Percentiles rank a stretch among this genome's conserved stretches.
phyloP scores from a whole-genome alignment of 37 sponge, comb jelly and placozoan species.

The Axinella damicornis region DNA sequence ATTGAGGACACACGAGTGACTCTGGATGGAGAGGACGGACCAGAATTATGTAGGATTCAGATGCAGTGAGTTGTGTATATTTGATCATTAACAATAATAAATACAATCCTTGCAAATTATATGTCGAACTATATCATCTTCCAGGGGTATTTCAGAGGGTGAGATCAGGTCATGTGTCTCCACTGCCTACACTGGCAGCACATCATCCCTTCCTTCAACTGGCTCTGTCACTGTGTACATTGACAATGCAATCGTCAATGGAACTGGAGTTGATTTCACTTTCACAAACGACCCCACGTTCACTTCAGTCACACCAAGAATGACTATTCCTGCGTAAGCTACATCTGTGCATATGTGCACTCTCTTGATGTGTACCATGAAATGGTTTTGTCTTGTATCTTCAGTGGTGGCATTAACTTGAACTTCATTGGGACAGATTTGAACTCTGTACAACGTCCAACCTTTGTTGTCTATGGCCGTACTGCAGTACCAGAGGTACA shows the following conservation, averaged over 20 bases:
- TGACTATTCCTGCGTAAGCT: slow-evolving; percentile 54
- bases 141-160: background rate
- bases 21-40: slow-evolving; percentile 24
- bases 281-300: slow-evolving; percentile 51
- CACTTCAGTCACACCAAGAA: slow-evolving; percentile 26
- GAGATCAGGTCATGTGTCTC: slow-evolving; percentile 1
- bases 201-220: background rate
- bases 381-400: too few relatives aligned
- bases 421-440: too few relatives aligned
- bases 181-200: too few relatives aligned
- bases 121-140: background rate
- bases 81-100: too few relatives aligned
- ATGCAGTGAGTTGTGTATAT: slow-evolving; percentile 36
- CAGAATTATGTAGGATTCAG: background rate
- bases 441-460: too few relatives aligned
- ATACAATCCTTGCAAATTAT: too few relatives aligned
- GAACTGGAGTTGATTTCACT: slow-evolving; percentile 24
- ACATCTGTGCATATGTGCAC: too few relatives aligned
- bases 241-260: slow-evolving; percentile 4
- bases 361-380: too few relatives aligned
- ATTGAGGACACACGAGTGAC: slow-evolving; percentile 40
- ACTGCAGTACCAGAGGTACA: too few relatives aligned
- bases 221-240: background rate
- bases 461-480: too few relatives aligned
- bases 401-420: too few relatives aligned